Evolutionary conservation across 2,888 invertebrate species (phyloP).

Genomic region (Eubasilissa splendida): DNA sequence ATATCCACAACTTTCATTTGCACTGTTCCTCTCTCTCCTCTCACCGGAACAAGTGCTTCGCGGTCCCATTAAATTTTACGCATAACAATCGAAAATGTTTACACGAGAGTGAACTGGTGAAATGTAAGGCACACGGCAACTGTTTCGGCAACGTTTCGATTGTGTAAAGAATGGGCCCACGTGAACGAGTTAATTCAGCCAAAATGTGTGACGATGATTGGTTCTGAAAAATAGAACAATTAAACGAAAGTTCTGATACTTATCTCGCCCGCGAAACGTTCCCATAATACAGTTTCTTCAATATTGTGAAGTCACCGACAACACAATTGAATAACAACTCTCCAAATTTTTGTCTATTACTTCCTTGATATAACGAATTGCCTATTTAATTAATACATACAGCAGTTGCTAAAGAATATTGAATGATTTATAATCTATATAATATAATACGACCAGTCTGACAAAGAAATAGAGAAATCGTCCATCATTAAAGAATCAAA

Average conservation of each 20-base stretch:
- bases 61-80: no score
- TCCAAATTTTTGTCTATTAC: not conserved
- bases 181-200: conserved; percentile 6
- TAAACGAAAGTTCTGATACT: conserved; percentile 14
- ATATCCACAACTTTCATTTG: no score
- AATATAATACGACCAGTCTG: no score
- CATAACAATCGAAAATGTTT: no score
- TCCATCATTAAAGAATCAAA: no score
- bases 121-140: no score
- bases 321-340: conserved; percentile 18
- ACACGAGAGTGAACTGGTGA: no score
- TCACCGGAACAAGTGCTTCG: no score
- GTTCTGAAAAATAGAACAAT: conserved; percentile 9
- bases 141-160: not conserved
- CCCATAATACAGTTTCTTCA: conserved; percentile 1
- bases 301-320: not conserved
- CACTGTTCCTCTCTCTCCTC: no score
- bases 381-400: not conserved
- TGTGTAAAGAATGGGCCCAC: conserved; percentile 11
- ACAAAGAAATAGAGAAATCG: no score
- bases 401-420: no score
- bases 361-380: not conserved
- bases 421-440: no score
- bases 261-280: conserved; percentile 3
- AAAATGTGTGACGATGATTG: not conserved